Evolutionary conservation across 2,888 invertebrate species (phyloP), one percentile per base, ranked within the genome.

Genomic region (Zygogramma bicolorata): DNA sequence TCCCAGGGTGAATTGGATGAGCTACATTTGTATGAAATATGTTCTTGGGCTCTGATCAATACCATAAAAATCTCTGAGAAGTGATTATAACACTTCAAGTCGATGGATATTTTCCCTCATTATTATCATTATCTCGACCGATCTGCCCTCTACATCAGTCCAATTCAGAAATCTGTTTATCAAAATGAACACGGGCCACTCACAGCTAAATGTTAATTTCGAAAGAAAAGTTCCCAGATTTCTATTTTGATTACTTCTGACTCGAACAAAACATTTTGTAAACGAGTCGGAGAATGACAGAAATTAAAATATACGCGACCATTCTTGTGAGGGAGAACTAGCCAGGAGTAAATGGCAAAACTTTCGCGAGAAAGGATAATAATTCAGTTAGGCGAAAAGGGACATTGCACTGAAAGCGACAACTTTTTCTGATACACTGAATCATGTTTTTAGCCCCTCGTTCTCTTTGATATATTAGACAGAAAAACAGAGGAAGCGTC

Each of bases 311-410:
- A 84, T 83, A 83, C 81, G 83, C 80, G 78, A 80, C 80, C 81
- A 79, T 81, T 79, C 79, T 76, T 78, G 77, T 80, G 80, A 76
- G 79, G 80, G 79, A 76, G 80, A 79, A 76, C 79, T 79, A 79
- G 78, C 81, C 78, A 81, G 79, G 78, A 79, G 79, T 76, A 83
- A 84, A 83, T 83, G 81, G 82, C 79, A 78, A 84, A 84, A 84
- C 83, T 84, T 84, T 83, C 81, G 80, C 83, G 80, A 81, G 81
- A 83, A 84, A 84, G 84, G 82, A 82, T 83, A 83, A 84, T 84
- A 84, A 84, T 83, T 84, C 83, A 84, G 83, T 84, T 84, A 84
- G 83, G 75, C 77, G 77, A 78, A 78, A 81, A 82, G 81, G 79
- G 81, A 81, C 81, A 77, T 75, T 75, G 79, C 76, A 79, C 79